These are phyloP conservation scores for Penaeus vannamei DNA, from an alignment of 1,140 invertebrate species.

Conservation along the genomic window DNA sequence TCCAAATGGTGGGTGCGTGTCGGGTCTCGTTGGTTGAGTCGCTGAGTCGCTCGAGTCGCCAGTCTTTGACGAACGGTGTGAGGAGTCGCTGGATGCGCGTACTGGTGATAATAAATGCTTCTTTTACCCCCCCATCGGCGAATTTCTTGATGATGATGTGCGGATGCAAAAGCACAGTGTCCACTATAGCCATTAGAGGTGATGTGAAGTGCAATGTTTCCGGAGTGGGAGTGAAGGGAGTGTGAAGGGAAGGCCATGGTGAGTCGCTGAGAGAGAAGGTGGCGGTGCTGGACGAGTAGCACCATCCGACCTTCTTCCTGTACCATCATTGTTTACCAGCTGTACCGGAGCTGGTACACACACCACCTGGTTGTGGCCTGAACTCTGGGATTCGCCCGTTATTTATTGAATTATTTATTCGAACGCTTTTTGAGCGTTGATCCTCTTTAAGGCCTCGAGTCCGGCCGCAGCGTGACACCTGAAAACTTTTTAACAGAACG, in stretches of 20 bases:
- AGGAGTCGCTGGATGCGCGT: slow-evolving; percentile 19
- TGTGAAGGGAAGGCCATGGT: slow-evolving; percentile 47
- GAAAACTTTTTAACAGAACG: too few relatives aligned
- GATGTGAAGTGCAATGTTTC: slow-evolving; percentile 40
- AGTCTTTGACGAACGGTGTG: slow-evolving; percentile 53
- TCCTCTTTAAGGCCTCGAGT: too few relatives aligned
- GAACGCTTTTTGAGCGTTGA: too few relatives aligned
- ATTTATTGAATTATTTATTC: slow-evolving; percentile 34
- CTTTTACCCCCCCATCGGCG: slow-evolving; percentile 50
- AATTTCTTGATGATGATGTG: slow-evolving; percentile 50
- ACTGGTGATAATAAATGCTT: slow-evolving; percentile 53
- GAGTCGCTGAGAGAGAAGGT: slow-evolving; percentile 54
- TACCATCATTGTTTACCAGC: slow-evolving; percentile 25
- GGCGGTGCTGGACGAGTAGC: slow-evolving; percentile 34
- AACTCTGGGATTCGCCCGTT: slow-evolving; percentile 22
- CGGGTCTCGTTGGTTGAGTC: slow-evolving; percentile 4
- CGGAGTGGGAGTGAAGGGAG: slow-evolving; percentile 46
- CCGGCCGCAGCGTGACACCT: too few relatives aligned
- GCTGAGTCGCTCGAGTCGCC: too few relatives aligned
- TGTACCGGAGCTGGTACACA: slow-evolving; percentile 31
- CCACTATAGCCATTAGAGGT: slow-evolving; percentile 19
- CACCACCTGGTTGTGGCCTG: slow-evolving; percentile 42
- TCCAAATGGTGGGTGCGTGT: not conserved
- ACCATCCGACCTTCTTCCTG: slow-evolving; percentile 28
- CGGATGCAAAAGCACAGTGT: slow-evolving; percentile 46